Evolutionary conservation across 2,888 invertebrate genomes (phyloP).

Genomic region (Conistra vaccinii): DNA sequence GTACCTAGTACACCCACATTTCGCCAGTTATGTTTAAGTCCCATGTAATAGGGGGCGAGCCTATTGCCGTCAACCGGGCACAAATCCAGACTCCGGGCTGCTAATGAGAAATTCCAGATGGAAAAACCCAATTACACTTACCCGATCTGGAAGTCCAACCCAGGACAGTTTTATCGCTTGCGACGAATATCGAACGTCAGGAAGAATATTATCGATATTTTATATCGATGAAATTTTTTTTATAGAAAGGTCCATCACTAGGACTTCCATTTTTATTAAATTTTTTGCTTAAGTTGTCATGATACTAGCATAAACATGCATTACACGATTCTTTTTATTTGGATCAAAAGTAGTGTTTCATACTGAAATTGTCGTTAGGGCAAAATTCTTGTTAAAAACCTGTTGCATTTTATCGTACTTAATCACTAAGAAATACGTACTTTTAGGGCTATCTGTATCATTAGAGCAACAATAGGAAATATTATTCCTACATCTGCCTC

Average conservation of each 20-base stretch:
- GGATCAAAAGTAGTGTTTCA: background rate
- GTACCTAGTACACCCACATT: background rate
- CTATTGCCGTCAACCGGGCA: background rate
- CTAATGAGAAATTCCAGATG: background rate
- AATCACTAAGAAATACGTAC: constrained; percentile 3
- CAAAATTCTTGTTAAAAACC: background rate
- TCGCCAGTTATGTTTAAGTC: background rate
- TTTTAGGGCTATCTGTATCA: constrained; percentile 38
- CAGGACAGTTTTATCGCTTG: background rate
- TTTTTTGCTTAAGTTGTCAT: background rate
- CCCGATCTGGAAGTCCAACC: background rate
- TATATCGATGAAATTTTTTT: background rate
- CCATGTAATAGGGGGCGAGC: background rate
- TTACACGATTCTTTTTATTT: background rate
- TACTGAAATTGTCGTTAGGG: background rate
- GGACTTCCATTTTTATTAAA: background rate
- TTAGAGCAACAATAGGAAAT: constrained; percentile 37
- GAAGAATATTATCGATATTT: background rate
- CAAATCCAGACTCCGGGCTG: background rate
- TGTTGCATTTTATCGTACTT: constrained; percentile 4
- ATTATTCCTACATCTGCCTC: constrained; percentile 46
- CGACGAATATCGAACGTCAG: background rate
- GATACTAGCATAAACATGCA: background rate
- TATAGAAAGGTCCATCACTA: too few relatives aligned
- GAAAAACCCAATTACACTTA: background rate